Percentiles rank a stretch among this genome's conserved stretches.
Evolutionary conservation across 2,113 vertebrate species (phyloP).

Genomic region (Gymnorhina tibicen): DNA sequence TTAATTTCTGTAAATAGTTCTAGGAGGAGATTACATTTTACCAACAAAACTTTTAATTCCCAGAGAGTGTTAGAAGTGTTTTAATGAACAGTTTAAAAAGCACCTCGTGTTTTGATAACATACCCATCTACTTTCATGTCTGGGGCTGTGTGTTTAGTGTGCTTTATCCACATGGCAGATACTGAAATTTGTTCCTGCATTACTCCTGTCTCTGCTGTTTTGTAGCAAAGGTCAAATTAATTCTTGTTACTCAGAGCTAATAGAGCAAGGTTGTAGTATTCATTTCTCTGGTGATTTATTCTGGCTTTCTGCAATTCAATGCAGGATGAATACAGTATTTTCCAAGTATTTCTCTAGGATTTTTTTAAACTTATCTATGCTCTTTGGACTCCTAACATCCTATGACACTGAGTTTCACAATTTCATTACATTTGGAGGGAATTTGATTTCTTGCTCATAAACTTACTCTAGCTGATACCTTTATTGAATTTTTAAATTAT

Average conservation of each 20-base stretch:
- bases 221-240: neutral
- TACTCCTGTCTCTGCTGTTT: neutral
- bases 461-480: neutral
- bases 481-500: accelerated
- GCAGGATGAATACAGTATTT: neutral
- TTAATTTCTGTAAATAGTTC: neutral
- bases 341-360: neutral
- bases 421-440: neutral
- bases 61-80: neutral
- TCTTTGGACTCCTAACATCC: neutral
- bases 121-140: neutral
- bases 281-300: neutral
- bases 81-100: neutral
- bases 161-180: neutral
- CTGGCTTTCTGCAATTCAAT: neutral
- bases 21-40: neutral
- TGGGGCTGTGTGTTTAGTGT: neutral
- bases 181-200: neutral
- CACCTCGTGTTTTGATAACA: neutral
- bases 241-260: neutral
- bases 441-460: neutral
- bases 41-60: neutral
- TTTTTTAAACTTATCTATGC: neutral
- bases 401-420: neutral
- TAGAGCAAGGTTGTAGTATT: neutral